phyloP scores from a whole-genome alignment of 2,113 vertebrate species.

The Sphaerodactylus townsendi region DNA sequence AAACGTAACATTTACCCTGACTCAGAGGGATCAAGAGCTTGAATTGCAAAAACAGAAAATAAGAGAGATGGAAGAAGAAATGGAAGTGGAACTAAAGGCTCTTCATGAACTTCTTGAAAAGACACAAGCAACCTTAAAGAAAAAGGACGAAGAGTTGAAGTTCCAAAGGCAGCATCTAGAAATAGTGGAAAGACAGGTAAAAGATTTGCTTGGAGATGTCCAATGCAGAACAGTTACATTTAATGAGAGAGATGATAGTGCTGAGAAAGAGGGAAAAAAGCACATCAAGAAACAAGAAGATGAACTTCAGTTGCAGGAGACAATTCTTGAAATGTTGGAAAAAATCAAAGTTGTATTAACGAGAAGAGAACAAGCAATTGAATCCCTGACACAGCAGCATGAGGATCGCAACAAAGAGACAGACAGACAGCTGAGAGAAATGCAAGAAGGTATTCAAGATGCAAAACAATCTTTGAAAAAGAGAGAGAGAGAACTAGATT shows the following conservation, averaged over 20 bases:
- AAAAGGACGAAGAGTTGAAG: constrained; percentile 58
- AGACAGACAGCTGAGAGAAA: constrained; percentile 19
- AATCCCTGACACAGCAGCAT: constrained; percentile 56
- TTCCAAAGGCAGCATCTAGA: constrained; percentile 56
- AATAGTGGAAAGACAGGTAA: constrained; percentile 27
- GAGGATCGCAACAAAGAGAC: constrained; percentile 52
- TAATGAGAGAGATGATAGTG: constrained; percentile 45
- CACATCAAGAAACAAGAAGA: constrained; percentile 62
- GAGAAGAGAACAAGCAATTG: constrained; percentile 50
- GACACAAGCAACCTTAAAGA: constrained; percentile 47
- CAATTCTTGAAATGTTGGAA: constrained; percentile 56
- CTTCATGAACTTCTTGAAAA: constrained; percentile 60
- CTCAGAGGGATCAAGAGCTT: constrained; percentile 64
- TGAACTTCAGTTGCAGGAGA: constrained; percentile 44
- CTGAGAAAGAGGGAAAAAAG: constrained; percentile 50
- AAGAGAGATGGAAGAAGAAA: constrained; percentile 52
- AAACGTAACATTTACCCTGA: constrained; percentile 58
- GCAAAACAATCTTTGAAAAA: constrained; percentile 48
- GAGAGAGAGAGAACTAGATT: constrained; percentile 43
- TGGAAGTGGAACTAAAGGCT: constrained; percentile 43
- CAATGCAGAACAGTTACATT: constrained; percentile 32
- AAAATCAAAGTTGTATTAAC: constrained; percentile 54
- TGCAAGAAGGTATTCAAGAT: constrained; percentile 47
- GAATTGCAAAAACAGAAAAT: constrained; percentile 55
- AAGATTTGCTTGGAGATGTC: constrained; percentile 40